Percentiles rank a stretch among this genome's conserved stretches.
These are phyloP conservation scores for Habrosyne pyritoides DNA, from an alignment of 2,888 invertebrate genomes.

Conservation along the genomic window DNA sequence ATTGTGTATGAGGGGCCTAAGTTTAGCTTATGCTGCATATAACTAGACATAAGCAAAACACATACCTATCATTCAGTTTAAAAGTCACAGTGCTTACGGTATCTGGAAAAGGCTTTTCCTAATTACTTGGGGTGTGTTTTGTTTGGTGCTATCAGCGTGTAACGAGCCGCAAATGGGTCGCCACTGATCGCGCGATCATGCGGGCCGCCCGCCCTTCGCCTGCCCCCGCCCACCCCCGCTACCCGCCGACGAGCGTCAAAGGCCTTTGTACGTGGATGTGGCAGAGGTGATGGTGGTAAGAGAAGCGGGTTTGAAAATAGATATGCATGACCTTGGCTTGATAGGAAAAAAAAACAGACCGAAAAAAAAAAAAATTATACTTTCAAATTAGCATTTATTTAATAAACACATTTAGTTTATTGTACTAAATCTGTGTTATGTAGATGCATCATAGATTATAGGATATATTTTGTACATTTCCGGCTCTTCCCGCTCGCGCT, in stretches of 20 bases:
- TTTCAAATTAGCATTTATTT: background rate
- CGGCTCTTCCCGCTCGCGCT: slow-evolving; percentile 25
- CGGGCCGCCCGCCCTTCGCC: slow-evolving; percentile 72
- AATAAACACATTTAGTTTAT: background rate
- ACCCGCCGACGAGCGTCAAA: slow-evolving; percentile 63
- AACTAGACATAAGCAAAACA: slow-evolving; percentile 10
- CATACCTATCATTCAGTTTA: slow-evolving; percentile 25
- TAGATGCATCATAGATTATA: too few relatives aligned
- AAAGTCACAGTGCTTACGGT: slow-evolving; percentile 73
- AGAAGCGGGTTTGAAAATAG: slow-evolving; percentile 36
- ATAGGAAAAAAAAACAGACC: background rate
- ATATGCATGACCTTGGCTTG: background rate
- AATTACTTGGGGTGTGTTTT: slow-evolving; percentile 83
- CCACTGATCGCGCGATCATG: slow-evolving; percentile 78
- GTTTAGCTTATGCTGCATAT: too few relatives aligned
- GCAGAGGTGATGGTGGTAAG: slow-evolving; percentile 27
- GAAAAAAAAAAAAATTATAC: background rate
- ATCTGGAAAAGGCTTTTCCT: slow-evolving; percentile 82
- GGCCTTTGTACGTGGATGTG: slow-evolving; percentile 75
- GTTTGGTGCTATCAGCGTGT: slow-evolving; percentile 82
- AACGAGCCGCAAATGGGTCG: slow-evolving; percentile 82
- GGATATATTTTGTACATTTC: background rate
- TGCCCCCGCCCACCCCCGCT: slow-evolving; percentile 46
- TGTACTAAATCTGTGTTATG: too few relatives aligned
- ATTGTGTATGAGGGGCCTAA: too few relatives aligned